A percentile compares a stretch with the other conserved stretches of the same genome.
These are phyloP conservation scores for Pelobates cultripes DNA, from an alignment of 2,797 vertebrate species.

Conservation along the genomic window DNA sequence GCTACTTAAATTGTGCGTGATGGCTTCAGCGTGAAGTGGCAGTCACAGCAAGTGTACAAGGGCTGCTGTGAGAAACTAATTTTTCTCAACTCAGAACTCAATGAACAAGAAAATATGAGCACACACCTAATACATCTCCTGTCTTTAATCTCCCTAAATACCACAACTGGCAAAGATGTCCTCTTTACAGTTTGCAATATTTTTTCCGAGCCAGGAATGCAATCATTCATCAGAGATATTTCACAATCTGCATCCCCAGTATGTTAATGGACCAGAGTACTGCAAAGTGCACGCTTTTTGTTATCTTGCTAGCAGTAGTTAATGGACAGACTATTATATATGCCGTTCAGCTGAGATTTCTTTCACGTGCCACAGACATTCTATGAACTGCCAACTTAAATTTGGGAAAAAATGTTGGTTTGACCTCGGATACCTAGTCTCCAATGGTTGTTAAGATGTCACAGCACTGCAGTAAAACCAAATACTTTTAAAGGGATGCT, in stretches of 20 bases:
- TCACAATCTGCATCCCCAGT: conserved; percentile 54
- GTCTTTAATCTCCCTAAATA: conserved; percentile 63
- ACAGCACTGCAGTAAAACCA: neutral
- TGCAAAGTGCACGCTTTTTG: conserved; percentile 43
- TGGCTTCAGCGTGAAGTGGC: conserved; percentile 69
- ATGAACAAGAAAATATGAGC: conserved; percentile 66
- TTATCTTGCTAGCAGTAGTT: neutral
- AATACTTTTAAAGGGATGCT: too few species aligned
- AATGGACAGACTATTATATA: conserved; percentile 44
- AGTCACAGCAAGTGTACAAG: conserved; percentile 67
- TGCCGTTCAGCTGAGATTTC: conserved; percentile 53
- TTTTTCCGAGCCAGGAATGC: conserved; percentile 61
- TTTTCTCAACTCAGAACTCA: conserved; percentile 66
- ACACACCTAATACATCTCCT: conserved; percentile 59
- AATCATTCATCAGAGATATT: conserved; percentile 65
- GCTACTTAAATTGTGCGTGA: conserved; percentile 62
- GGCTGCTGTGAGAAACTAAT: conserved; percentile 62
- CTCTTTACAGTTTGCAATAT: conserved; percentile 67
- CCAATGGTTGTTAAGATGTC: conserved; percentile 55
- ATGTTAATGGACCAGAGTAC: conserved; percentile 59
- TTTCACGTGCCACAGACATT: too few species aligned
- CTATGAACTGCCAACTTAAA: conserved; percentile 63
- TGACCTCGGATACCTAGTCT: conserved; percentile 20
- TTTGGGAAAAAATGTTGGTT: conserved; percentile 43
- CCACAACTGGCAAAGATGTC: conserved; percentile 56